These are phyloP conservation scores for Nudaria mundana DNA, from an alignment of 2,888 invertebrate genomes.

Conservation along the genomic window DNA sequence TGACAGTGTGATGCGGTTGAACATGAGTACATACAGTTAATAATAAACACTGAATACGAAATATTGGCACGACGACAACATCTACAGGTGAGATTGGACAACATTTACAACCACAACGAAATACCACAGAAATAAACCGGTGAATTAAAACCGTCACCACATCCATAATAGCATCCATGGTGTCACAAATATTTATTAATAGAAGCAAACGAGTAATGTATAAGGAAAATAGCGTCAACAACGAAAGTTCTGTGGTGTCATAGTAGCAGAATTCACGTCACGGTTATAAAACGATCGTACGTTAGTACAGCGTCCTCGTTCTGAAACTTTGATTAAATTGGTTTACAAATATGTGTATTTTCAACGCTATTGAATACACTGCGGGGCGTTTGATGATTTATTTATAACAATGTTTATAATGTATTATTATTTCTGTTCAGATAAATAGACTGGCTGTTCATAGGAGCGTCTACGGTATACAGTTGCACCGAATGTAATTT, in stretches of 20 bases:
- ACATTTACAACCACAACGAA: background rate
- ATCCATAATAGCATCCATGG: conserved; percentile 10
- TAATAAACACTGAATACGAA: conserved; percentile 16
- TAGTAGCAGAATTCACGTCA: conserved; percentile 8
- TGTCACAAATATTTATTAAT: background rate
- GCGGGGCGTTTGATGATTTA: conserved; percentile 2
- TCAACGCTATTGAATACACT: background rate
- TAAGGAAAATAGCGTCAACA: conserved; percentile 2
- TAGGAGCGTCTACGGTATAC: no score
- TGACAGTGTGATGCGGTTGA: conserved; percentile 26
- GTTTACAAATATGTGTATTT: conserved; percentile 12
- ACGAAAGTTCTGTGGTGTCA: background rate
- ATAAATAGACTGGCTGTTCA: no score
- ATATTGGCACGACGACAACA: conserved; percentile 15
- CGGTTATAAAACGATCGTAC: conserved; percentile 16
- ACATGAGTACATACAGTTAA: conserved; percentile 13
- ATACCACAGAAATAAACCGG: background rate
- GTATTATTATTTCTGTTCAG: background rate
- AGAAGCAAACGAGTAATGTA: conserved; percentile 13
- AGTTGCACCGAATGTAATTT: no score
- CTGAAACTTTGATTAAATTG: conserved; percentile 14
- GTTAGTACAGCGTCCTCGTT: conserved; percentile 16
- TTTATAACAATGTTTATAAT: conserved; percentile 1
- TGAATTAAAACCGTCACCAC: background rate
- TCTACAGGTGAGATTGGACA: conserved; percentile 19